These are phyloP conservation scores for Diachasmimorpha longicaudata DNA, from an alignment of 1,140 invertebrate species.

Conservation along the genomic window DNA sequence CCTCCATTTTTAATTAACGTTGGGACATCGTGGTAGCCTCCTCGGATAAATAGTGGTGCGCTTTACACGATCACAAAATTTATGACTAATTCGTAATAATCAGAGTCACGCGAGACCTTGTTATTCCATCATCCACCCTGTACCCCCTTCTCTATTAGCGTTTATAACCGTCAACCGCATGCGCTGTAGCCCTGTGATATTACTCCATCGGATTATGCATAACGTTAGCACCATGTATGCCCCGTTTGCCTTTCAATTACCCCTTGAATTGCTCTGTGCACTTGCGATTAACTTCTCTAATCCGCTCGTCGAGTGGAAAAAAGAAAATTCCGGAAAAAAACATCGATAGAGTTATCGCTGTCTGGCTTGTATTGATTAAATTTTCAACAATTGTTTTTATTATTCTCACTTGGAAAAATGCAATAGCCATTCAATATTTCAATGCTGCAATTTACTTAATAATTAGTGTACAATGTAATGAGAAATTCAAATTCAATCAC, in stretches of 20 bases:
- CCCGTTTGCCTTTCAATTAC: slow-evolving; percentile 49
- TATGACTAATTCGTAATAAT: slow-evolving; percentile 51
- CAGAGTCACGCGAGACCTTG: slow-evolving; percentile 47
- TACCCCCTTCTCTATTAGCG: background rate
- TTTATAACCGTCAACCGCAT: background rate
- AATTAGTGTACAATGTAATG: too few relatives aligned
- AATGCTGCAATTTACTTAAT: too few relatives aligned
- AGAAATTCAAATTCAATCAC: too few relatives aligned
- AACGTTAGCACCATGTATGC: slow-evolving; percentile 38
- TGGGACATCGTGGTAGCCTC: too few relatives aligned
- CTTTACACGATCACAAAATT: slow-evolving; percentile 51
- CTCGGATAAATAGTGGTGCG: background rate
- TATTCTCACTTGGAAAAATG: too few relatives aligned
- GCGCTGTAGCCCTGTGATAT: background rate
- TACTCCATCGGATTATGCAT: slow-evolving; percentile 44
- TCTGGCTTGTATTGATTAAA: too few relatives aligned
- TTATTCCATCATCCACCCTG: slow-evolving; percentile 19
- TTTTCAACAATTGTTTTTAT: too few relatives aligned
- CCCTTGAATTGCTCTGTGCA: slow-evolving; percentile 35
- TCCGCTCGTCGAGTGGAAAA: background rate
- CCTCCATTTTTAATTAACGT: too few relatives aligned
- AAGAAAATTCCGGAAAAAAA: background rate
- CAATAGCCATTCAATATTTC: too few relatives aligned
- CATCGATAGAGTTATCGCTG: too few relatives aligned
- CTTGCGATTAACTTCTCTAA: slow-evolving; percentile 29